Evolutionary conservation across 2,888 invertebrate genomes (phyloP), one percentile per base, ranked within the genome.

Genomic region (Scotopteryx bipunctaria): DNA sequence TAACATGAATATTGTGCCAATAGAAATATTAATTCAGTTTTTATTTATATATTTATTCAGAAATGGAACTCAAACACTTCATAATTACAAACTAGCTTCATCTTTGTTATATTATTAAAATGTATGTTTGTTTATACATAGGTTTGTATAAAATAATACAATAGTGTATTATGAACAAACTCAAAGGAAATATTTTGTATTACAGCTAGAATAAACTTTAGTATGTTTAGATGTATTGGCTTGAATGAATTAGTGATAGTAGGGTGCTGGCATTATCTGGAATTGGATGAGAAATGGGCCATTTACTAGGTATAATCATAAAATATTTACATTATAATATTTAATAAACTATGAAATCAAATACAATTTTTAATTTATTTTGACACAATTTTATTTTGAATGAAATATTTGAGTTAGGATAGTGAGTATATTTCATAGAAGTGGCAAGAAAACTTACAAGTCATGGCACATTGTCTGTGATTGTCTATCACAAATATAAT

Each of bases 291-390:
- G 50, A 59, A 45, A 59, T 44, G 57, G 58, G 64, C 59, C 66
- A 68, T 66, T 57, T 64, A 64, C 27, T 64, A 68, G 53, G 53
- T 62, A 65, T 57, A 68, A 61, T 61, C 55, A 62, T 67, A 67
- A 73, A 69, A 66, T 73, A 71, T 71, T 67, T 66, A 68, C 60
- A 53, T 60, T 60, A 68, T 61, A 60, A 57, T 58, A 63, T 67
- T 67, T 63, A 69, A 63, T 58, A 67, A 65, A 60, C 55, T 19
- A 51, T 57, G 32, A 53, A 55, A 41, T 51, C 16, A 17, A 36
- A 55, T 57, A 64, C 48, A 54, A 52, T 61, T 63, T 71, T 62
- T 69, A 59, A 56, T 65, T 70, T 16, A 46, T 47, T 27, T 27
- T 9, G 11, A 27, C 44, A 45, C 32, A 45, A 15, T 46, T 25